Percentiles rank a stretch among this genome's conserved stretches.
These are phyloP conservation scores for Thumatha senex DNA, from an alignment of 2,888 invertebrate genomes.

Conservation along the genomic window DNA sequence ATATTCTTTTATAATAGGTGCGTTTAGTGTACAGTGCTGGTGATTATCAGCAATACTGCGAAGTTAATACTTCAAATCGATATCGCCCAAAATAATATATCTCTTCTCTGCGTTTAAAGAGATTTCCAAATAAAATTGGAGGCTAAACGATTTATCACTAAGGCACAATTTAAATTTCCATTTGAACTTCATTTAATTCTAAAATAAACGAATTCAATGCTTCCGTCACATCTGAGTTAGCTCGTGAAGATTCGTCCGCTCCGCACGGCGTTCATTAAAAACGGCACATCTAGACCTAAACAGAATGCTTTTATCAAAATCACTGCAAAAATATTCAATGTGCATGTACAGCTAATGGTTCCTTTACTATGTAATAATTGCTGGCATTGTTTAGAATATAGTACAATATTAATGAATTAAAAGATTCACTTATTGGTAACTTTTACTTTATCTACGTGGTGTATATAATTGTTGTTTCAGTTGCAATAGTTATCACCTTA, in stretches of 20 bases:
- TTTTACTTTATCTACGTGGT: constrained; percentile 26
- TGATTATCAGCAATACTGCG: constrained; percentile 47
- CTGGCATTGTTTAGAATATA: constrained; percentile 37
- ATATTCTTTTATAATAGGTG: constrained; percentile 52
- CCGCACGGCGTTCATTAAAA: constrained; percentile 5
- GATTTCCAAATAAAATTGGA: constrained; percentile 66
- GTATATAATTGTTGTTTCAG: constrained; percentile 22
- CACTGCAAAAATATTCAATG: constrained; percentile 48
- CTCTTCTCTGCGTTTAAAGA: constrained; percentile 43
- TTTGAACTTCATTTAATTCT: constrained; percentile 79
- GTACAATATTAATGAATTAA: constrained; percentile 27
- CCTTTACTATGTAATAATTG: constrained; percentile 37
- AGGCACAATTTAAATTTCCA: constrained; percentile 81
- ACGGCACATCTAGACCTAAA: constrained; percentile 24
- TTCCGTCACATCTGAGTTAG: constrained; percentile 37
- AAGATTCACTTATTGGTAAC: constrained; percentile 31
- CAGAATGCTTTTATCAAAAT: constrained; percentile 39
- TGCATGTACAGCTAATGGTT: constrained; percentile 35
- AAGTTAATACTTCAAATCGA: constrained; percentile 46
- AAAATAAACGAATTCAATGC: constrained; percentile 73
- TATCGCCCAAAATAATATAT: constrained; percentile 38
- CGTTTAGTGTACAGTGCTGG: constrained; percentile 65
- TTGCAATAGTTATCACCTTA: constrained; percentile 9
- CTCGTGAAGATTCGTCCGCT: constrained; percentile 3
- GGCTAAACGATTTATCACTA: constrained; percentile 72